Base-by-base conservation (phyloP, 1,140 invertebrate genomes). In the Acromyrmex echinatior region DNA sequence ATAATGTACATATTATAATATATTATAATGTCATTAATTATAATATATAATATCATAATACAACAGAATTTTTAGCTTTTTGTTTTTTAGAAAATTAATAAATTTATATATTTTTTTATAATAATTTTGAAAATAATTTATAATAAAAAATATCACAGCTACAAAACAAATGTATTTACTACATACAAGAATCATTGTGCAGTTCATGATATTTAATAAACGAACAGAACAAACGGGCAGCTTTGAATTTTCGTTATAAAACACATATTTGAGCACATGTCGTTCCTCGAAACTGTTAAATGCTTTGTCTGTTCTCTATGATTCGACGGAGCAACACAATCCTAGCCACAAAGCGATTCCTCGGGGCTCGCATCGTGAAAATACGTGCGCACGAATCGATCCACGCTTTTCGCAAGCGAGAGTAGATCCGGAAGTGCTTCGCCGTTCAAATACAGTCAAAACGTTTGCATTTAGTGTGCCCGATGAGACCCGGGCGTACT, bases 261-360 rank as follows among this genome's bases (percentile, higher is more conserved):
- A 71, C 39, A 71, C 35, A 49, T 16, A 71, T 71, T 35, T 45
- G 65, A 58, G 18, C n/a, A 31, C 28, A 80, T 56, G 65, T 81
- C 66, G 53, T 35, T 71, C n/a, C 35, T 81, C 35, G 49, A 81
- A 71, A 81, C n/a, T n/a, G 35, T 71, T 53, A 68, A 79, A 81
- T 16, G 53, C 65, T 70, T 71, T 16, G 65, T 21, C 65, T 16
- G 28, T 6, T 58, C 35, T 70, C 35, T 18, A 68, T 80, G 49
- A 81, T 81, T 81, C 35, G 79, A 39, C 65, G 51, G 21, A 56
- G 31, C 31, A 70, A 28, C n/a, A 49, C 21, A 21, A 7, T 2
- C n/a, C 21, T 45, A 21, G 4, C 16, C 53, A 71, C 79, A 81
- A 81, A 81, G 65, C 31, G 49, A 49, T 70, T 53, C 79, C 68